Evolutionary conservation across 2,888 invertebrate species (phyloP), one percentile per base, ranked within the genome.

Genomic region (Nowickia ferox): DNA sequence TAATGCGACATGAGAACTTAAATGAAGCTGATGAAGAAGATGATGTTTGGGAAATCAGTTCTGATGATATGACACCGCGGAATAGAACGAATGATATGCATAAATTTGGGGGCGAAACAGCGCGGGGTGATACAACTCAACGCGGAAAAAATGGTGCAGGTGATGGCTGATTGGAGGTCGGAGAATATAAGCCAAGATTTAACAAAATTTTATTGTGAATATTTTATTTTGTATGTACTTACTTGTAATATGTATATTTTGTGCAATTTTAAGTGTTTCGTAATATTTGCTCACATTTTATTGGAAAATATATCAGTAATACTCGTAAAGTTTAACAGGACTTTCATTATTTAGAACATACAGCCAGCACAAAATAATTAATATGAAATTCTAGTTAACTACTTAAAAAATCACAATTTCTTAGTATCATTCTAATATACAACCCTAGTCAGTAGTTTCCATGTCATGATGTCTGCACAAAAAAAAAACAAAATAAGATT

Each of bases 41-140:
- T 38, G 91, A 90, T 10, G 89, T 90, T 9, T 89, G 88, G 30
- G 89, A 88, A 42, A 83, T 88, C 19, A 90, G 90, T 77, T 91
- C 91, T 1, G 92, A 91, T 53, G 90, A 88, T 2, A 78, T 89
- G 82, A 90, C 89, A 3, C 89, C 90, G 0, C 87, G 88, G 80
- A 91, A 89, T 72, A 89, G 89, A 22, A 89, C 89, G 19, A 48
- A 48, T 40, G 66, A 71, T 59, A 13, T n/a, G 8, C 77, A 57
- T 8, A 84, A 87, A 11, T 86, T 77, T 79, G 87, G 87, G 13
- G 84, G 77, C 13, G 77, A n/a, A 3, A 88, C 88, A 9, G 59
- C 84, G 59, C 79, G 87, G 19, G 85, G 84, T 42, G 72, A 66
- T 59, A 66, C 68, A 2, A 86, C 76, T 0, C 80, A 87, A 2